Evolutionary conservation across 2,888 invertebrate species (phyloP).

Genomic region (Clunio marinus): DNA sequence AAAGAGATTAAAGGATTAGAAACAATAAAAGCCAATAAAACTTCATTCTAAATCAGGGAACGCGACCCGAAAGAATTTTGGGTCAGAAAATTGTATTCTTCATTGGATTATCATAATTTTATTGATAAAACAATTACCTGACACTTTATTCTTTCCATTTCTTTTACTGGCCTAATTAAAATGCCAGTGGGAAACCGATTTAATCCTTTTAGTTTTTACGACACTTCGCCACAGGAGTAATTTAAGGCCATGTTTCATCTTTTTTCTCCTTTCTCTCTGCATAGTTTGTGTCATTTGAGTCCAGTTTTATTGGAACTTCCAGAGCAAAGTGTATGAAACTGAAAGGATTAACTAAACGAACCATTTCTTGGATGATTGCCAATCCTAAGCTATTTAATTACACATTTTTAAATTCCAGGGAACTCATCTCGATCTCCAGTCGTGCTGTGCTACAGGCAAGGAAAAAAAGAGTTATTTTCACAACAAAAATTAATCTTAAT

Average conservation of each 20-base stretch:
- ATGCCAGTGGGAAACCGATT: constrained; percentile 36
- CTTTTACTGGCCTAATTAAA: constrained; percentile 20
- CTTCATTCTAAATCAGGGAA: background rate
- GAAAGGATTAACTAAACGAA: constrained; percentile 30
- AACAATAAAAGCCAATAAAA: constrained; percentile 35
- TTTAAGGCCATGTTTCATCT: background rate
- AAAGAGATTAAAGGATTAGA: constrained; percentile 32
- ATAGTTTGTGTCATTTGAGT: too few relatives aligned
- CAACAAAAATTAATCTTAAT: constrained; percentile 38
- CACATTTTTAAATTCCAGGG: constrained; percentile 13
- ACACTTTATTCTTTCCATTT: background rate
- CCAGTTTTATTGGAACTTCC: too few relatives aligned
- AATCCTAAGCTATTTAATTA: constrained; percentile 12
- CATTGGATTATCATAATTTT: constrained; percentile 37
- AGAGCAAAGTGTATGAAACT: constrained; percentile 24
- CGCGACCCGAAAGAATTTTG: background rate
- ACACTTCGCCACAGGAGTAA: background rate
- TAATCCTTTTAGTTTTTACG: constrained; percentile 32
- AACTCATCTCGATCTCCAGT: background rate
- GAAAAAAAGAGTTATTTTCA: constrained; percentile 21
- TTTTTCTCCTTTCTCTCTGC: too few relatives aligned
- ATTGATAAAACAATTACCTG: constrained; percentile 38
- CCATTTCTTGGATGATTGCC: background rate
- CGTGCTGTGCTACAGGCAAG: background rate
- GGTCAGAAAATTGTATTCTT: background rate